phyloP scores from a whole-genome alignment of 2,888 invertebrate genomes.

The Hirtodrosophila duncani region DNA sequence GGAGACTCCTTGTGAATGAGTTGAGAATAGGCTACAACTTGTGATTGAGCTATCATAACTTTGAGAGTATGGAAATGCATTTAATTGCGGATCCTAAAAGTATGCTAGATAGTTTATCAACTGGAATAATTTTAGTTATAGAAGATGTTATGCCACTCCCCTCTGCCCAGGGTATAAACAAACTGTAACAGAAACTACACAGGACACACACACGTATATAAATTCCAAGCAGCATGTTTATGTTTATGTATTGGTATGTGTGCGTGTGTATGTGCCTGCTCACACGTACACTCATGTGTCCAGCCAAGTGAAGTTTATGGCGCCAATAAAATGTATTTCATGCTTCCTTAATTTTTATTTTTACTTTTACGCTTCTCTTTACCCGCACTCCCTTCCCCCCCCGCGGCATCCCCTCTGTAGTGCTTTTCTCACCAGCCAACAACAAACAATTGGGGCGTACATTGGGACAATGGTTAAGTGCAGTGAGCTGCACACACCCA shows the following conservation, averaged over 20 bases:
- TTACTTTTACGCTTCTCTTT: conserved; percentile 67
- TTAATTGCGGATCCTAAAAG: no score
- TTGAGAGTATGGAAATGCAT: no score
- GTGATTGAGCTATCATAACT: no score
- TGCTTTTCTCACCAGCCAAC: no score
- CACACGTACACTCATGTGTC: conserved; percentile 75
- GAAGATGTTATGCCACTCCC: no score
- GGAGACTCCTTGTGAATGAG: conserved; percentile 3
- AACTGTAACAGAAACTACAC: background rate
- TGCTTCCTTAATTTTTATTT: conserved; percentile 79
- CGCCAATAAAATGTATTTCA: conserved; percentile 78
- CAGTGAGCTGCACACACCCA: conserved; percentile 31
- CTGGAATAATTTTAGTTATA: no score
- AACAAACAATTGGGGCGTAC: conserved; percentile 9
- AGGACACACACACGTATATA: conserved; percentile 13
- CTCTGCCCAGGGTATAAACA: conserved; percentile 7
- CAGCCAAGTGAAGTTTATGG: conserved; percentile 77
- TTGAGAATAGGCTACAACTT: background rate
- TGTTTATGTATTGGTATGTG: conserved; percentile 13
- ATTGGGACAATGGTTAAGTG: conserved; percentile 2
- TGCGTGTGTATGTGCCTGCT: conserved; percentile 39
- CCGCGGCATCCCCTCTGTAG: background rate
- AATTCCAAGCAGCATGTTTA: conserved; percentile 27
- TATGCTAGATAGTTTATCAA: no score
- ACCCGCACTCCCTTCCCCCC: conserved; percentile 30